Evolutionary conservation across 2,888 invertebrate genomes (phyloP), one percentile per base, ranked within the genome.

Genomic region (Morinoia aosen): DNA sequence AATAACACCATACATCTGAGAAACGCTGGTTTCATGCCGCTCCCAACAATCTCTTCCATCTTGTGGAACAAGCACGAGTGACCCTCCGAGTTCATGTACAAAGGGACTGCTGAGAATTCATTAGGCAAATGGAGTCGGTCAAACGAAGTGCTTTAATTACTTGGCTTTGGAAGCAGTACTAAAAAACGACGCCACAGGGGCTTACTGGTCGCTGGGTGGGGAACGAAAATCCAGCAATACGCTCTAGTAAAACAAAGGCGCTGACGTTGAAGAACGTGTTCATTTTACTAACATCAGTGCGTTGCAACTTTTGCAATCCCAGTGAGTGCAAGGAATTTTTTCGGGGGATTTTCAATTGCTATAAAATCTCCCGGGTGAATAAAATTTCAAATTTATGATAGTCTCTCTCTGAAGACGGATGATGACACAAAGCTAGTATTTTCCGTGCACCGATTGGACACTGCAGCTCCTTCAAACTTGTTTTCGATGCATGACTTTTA

Each of bases 121-220:
- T 90, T 48, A 90, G 76, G 90, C 90, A 90, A 90, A 90, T 90
- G 90, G 90, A 90, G 40, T 90, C 90, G 90, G 39, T 90, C 90
- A 90, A 90, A 90, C 48, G 90, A 90, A 90, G 90, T 90, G 90
- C 39, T 40, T 90, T 90, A 39, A 90, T 90, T 90, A 39, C 12
- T 90, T 39, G 40, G 76, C 76, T 76, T 76, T 76, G 33, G 76
- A 76, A 76, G 76, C 76, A 33, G 76, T 76, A 76, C 76, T 33
- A 76, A 76, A 76, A 76, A 76, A 76, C 61, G 33, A 76, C 76
- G 76, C 76, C 33, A 61, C 76, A 76, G 76, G 76, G 76, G 76
- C 76, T 76, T 76, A 19, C 76, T 76, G 14, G 76, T 33, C 12
- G 61, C 61, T 12, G 16, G 61, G 19, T 61, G 61, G 19, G 61